A percentile compares a stretch with the other conserved stretches of the same genome.
These are phyloP conservation scores for Bathynomus jamesi DNA, from an alignment of 1,140 invertebrate genomes.

Conservation along the genomic window DNA sequence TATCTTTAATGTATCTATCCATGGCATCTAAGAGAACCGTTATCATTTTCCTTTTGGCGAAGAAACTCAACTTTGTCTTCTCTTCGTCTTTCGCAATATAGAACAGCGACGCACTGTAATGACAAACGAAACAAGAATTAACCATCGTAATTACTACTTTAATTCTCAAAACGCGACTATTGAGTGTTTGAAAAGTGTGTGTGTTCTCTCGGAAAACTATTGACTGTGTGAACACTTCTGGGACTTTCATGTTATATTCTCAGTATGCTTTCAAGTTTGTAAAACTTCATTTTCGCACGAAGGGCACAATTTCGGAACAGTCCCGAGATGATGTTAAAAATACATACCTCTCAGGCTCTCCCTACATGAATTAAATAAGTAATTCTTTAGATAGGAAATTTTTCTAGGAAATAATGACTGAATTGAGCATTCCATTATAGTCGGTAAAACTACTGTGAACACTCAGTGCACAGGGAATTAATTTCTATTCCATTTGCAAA, in stretches of 20 bases:
- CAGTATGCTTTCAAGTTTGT: too few species aligned
- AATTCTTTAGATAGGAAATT: too few species aligned
- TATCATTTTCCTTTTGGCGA: slow-evolving; percentile 69
- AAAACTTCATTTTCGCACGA: too few species aligned
- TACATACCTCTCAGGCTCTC: too few species aligned
- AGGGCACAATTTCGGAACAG: too few species aligned
- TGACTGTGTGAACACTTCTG: not conserved
- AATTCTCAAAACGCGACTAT: slow-evolving; percentile 19
- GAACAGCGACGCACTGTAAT: slow-evolving; percentile 75
- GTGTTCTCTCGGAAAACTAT: slow-evolving; percentile 4
- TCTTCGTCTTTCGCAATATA: slow-evolving; percentile 85
- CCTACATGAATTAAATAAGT: too few species aligned
- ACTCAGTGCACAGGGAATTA: too few species aligned
- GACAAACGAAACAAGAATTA: slow-evolving; percentile 34
- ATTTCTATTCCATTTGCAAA: not conserved
- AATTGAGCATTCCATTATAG: too few species aligned
- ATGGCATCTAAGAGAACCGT: slow-evolving; percentile 76
- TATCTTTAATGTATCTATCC: slow-evolving; percentile 69
- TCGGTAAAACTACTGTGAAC: too few species aligned
- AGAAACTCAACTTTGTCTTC: slow-evolving; percentile 53
- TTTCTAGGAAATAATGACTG: too few species aligned
- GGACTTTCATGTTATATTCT: too few species aligned
- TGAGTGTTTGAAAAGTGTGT: not conserved
- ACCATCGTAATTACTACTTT: slow-evolving; percentile 26
- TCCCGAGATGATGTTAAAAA: too few species aligned